Percentiles rank a stretch among this genome's conserved stretches.
Conservation (phyloP, 1,140 invertebrate species). For the Homarus americanus region DNA sequence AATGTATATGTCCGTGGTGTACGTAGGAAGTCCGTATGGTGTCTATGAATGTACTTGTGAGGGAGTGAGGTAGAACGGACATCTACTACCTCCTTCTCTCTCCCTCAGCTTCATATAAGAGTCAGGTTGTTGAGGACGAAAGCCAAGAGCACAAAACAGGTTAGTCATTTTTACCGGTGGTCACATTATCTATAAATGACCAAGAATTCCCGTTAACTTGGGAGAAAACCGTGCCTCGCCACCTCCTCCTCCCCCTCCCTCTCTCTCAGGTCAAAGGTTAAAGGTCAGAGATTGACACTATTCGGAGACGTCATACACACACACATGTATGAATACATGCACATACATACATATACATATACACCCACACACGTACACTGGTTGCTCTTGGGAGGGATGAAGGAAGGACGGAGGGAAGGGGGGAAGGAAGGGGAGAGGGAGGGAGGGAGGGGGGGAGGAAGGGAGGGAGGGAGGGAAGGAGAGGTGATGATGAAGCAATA, state of each 20-base stretch:
- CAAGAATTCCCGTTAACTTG: slow-evolving; percentile 18
- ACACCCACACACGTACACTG: not conserved
- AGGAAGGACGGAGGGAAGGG: not conserved
- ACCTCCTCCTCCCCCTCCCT: slow-evolving; percentile 3
- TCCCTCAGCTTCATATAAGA: too few species aligned
- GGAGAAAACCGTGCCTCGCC: not conserved
- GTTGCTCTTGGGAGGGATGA: not conserved
- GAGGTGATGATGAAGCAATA: not conserved
- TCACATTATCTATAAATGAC: slow-evolving; percentile 9
- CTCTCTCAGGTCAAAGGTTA: not conserved
- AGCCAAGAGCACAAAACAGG: too few species aligned
- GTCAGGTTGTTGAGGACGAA: too few species aligned
- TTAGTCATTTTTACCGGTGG: slow-evolving; percentile 15
- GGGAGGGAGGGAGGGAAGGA: not conserved
- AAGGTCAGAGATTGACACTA: too few species aligned
- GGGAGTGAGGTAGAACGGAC: too few species aligned
- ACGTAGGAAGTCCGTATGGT: too few species aligned
- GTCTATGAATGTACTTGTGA: too few species aligned
- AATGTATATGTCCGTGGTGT: too few species aligned
- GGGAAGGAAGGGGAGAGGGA: not conserved
- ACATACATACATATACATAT: slow-evolving; percentile 35
- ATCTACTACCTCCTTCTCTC: too few species aligned
- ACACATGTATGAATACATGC: too few species aligned
- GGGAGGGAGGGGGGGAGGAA: not conserved
- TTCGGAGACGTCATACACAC: too few species aligned